Base-by-base conservation (phyloP, 2,888 invertebrate genomes). In the Lasioglossum pauxillum region DNA sequence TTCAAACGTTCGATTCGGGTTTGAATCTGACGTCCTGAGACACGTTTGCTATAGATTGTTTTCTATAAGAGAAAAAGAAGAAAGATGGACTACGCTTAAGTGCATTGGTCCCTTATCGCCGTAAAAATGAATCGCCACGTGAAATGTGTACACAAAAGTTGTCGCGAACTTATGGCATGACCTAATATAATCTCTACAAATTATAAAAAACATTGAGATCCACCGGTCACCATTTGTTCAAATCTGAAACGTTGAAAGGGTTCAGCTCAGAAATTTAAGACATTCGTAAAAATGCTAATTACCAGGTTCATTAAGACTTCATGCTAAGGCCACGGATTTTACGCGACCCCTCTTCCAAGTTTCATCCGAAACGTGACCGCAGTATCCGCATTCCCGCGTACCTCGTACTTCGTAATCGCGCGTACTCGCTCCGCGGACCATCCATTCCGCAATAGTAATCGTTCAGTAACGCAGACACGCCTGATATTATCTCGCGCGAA, bases 311-410 rank as follows among this genome's bases (percentile, higher is more conserved):
- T 71, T 71, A 71, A 71, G 41, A 71, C n/a, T 41, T n/a, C n/a
- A n/a, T 5, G 71, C 12, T 41, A 23, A 41, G 71, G 41, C 41
- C 38, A 23, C 35, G 69, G 69, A n/a, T 71, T 71, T 71, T 38
- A n/a, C 78, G n/a, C 71, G 71, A 71, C 71, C 71, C 41, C n/a
- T 41, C 71, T 46, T 75, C 74, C 60, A 74, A 71, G 71, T 79
- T 72, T 67, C 80, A 80, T 74, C 80, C 74, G 73, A 80, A 74
- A 80, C 80, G 80, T 80, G 80, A 74, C 80, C 67, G 57, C 80
- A 35, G 74, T 75, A 64, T 80, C 80, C 80, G 73, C 67, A 49
- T 78, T 77, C 77, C 31, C 46, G 23, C 46, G 79, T 35, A 44
- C 38, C 69, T 69, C 69, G 69, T 69, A 41, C 71, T 77, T 78